Evolutionary conservation across 2,797 vertebrate genomes (phyloP), one percentile per base, ranked within the genome.

Genomic region (Zenarchopterus dispar): DNA sequence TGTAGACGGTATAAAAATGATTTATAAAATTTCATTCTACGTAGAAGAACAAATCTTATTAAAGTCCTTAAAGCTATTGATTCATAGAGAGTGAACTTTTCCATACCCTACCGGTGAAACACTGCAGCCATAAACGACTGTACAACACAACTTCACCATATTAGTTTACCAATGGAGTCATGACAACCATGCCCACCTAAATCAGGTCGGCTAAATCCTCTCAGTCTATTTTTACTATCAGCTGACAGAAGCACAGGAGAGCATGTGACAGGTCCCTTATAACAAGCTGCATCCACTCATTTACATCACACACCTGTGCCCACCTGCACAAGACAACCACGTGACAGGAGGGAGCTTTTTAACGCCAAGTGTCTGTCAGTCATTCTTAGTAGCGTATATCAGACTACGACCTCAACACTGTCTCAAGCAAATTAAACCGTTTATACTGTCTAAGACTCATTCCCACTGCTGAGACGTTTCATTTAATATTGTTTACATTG

Each of bases 161-260:
- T 2, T 39, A 23, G 36, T 46, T 49, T 61, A 22, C 49, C 24
- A 62, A 18, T 18, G 8, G 50, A 48, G 58, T 77, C 77, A 79
- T 77, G 77, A 79, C 65, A 72, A 78, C 66, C 39, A 22, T 28
- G 62, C 54, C 46, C 67, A 50, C 10, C 46, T 2, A 52, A 75
- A 67, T 60, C 62, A 76, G 64, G 73, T 70, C 36, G 22, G 66
- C 68, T 56, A 63, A 78, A 81, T 71, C 78, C 61, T 75, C 64
- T 80, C 60, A n/a, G 50, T 78, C 75, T 78, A 80, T 65, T 71
- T 84, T 77, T 84, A 84, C 63, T 82, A 56, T 9, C 28, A 66
- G 56, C 47, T 56, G 51, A 54, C 39, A 24, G 9, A 53, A 43
- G 46, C 62, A 66, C 6, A 24, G 19, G 9, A 36, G 4, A 24